Evolutionary conservation across 2,113 vertebrate species (phyloP).

Genomic region (Sminthopsis crassicaudata): DNA sequence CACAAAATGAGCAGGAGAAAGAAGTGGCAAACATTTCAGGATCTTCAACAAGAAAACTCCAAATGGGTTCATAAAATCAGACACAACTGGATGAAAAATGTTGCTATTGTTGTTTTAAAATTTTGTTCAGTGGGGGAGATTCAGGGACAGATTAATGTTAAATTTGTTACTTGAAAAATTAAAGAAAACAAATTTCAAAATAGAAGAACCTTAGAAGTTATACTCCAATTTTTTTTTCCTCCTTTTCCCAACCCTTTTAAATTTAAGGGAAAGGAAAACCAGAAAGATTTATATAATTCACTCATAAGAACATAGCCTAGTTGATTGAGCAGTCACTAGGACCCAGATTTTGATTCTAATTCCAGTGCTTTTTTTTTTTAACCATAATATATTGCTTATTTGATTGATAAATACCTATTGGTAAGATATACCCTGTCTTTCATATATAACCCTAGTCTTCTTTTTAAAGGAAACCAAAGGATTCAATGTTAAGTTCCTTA

Average conservation of each 20-base stretch:
- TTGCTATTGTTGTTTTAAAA: not conserved
- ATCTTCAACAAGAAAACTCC: not conserved
- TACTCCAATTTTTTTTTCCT: not conserved
- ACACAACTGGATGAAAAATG: not conserved
- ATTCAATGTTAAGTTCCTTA: not conserved
- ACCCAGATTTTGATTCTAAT: not conserved
- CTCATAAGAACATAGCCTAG: not conserved
- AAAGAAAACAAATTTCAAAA: not conserved
- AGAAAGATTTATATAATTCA: not conserved
- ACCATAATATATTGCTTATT: not conserved
- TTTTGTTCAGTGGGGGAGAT: not conserved
- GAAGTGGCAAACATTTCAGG: too few species aligned
- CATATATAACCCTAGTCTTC: not conserved
- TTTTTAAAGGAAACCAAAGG: not conserved
- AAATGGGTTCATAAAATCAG: not conserved
- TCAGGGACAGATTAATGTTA: not conserved
- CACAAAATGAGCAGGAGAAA: too few species aligned
- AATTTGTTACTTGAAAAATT: not conserved
- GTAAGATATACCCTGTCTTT: not conserved
- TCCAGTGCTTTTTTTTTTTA: not conserved
- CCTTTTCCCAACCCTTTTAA: not conserved
- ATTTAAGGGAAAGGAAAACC: not conserved
- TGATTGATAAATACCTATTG: not conserved
- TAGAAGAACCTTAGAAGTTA: not conserved
- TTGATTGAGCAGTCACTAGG: not conserved